phyloP scores from a whole-genome alignment of 2,888 invertebrate species.

The Clunio marinus region DNA sequence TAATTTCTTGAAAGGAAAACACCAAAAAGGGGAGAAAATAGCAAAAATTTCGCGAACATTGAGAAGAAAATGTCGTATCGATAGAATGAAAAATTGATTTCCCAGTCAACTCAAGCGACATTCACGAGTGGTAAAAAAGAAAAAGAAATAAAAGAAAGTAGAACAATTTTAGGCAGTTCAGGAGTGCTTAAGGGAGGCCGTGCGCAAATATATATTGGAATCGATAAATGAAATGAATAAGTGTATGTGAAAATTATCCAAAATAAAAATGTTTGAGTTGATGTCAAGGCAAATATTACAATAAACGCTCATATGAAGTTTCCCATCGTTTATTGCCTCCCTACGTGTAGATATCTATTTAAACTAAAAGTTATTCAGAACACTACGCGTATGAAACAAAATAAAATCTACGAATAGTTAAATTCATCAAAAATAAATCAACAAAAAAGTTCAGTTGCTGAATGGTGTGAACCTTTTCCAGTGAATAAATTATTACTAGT shows the following conservation, averaged over 20 bases:
- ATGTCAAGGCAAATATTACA: background rate
- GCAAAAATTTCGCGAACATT: too few relatives aligned
- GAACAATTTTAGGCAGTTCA: background rate
- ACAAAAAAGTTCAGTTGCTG: background rate
- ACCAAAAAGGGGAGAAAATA: too few relatives aligned
- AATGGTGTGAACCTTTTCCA: background rate
- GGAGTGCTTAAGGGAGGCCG: background rate
- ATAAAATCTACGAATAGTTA: too few relatives aligned
- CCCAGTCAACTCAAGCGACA: slow-evolving; percentile 1
- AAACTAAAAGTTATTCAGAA: too few relatives aligned
- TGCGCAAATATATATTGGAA: slow-evolving; percentile 15
- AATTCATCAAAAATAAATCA: background rate
- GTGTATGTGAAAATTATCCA: slow-evolving; percentile 21
- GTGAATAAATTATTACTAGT: background rate
- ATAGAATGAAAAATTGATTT: slow-evolving; percentile 21
- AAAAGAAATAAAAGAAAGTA: background rate
- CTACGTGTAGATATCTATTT: too few relatives aligned
- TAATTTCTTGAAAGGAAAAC: too few relatives aligned
- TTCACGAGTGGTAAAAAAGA: background rate
- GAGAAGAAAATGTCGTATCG: too few relatives aligned
- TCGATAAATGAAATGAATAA: slow-evolving; percentile 21
- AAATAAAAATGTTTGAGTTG: slow-evolving; percentile 2
- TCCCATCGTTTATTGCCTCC: too few relatives aligned
- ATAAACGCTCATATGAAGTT: slow-evolving; percentile 2
- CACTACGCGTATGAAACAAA: too few relatives aligned